A percentile compares a stretch with the other conserved stretches of the same genome.
These are phyloP conservation scores for Scylla paramamosain DNA, from an alignment of 1,140 invertebrate species.

Conservation along the genomic window DNA sequence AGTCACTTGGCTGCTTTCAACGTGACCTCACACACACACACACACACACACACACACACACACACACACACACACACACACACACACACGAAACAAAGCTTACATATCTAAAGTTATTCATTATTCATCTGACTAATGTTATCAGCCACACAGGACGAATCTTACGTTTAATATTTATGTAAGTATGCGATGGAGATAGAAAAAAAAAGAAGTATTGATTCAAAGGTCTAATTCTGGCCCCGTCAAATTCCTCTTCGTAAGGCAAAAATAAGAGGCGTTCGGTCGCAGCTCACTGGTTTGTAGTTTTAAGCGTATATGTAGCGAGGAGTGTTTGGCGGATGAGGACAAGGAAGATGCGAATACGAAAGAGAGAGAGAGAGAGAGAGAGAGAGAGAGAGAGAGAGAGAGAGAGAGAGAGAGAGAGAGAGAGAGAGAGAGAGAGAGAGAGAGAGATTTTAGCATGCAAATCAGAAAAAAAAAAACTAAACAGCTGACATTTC, in stretches of 20 bases:
- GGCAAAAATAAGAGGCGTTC: too few relatives aligned
- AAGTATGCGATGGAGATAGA: too few relatives aligned
- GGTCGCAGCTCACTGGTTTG: too few relatives aligned
- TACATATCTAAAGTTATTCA: neutral
- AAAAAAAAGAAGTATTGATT: too few relatives aligned
- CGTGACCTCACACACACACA: constrained; percentile 5
- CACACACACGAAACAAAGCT: neutral
- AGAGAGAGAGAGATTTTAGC: neutral
- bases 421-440: constrained; percentile 33
- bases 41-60: constrained; percentile 43
- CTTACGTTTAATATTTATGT: too few relatives aligned
- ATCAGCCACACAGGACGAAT: too few relatives aligned
- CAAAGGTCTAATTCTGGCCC: neutral
- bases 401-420: constrained; percentile 33
- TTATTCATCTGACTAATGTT: too few relatives aligned
- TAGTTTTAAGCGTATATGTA: too few relatives aligned
- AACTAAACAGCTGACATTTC: too few relatives aligned
- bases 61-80: constrained; percentile 43
- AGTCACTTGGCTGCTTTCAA: neutral
- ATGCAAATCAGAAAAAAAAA: neutral
- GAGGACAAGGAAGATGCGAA: neutral
- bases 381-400: constrained; percentile 33
- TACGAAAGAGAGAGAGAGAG: neutral
- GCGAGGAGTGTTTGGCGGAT: too few relatives aligned
- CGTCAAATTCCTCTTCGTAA: too few relatives aligned